phyloP scores from a whole-genome alignment of 1,140 invertebrate genomes.

The Saccostrea cuccullata region DNA sequence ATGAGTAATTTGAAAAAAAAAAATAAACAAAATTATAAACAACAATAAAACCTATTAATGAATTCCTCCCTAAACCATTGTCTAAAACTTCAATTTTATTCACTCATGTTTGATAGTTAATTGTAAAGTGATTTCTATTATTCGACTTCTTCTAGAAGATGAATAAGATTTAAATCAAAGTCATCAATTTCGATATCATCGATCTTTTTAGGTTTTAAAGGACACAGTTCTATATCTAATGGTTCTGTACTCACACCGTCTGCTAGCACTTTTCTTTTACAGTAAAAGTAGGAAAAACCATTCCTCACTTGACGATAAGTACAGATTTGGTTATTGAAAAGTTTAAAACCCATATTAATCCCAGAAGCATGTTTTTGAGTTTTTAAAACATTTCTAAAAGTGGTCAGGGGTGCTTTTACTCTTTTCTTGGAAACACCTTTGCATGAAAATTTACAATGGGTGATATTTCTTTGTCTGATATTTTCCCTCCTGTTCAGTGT shows the following conservation, averaged over 20 bases:
- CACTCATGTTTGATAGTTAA: no score
- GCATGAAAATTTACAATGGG: constrained; percentile 45
- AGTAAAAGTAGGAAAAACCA: constrained; percentile 52
- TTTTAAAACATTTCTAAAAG: constrained; percentile 41
- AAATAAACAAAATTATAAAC: no score
- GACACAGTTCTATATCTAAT: constrained; percentile 47
- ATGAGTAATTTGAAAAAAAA: no score
- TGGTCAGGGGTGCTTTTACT: constrained; percentile 38
- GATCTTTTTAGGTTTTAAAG: not conserved
- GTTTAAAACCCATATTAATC: constrained; percentile 35
- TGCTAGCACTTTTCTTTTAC: constrained; percentile 46
- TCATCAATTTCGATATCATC: constrained; percentile 13
- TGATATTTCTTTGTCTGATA: not conserved
- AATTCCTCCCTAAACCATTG: no score
- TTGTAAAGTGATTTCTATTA: no score
- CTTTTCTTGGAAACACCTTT: constrained; percentile 42
- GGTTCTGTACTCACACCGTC: constrained; percentile 47
- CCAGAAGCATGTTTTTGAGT: constrained; percentile 7
- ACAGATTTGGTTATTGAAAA: constrained; percentile 30
- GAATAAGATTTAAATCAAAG: not conserved
- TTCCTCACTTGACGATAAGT: constrained; percentile 45
- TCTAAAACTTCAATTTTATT: no score
- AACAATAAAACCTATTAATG: no score
- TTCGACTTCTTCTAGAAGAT: no score
- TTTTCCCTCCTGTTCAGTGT: constrained; percentile 28